Evolutionary conservation across 1,140 invertebrate genomes (phyloP).

Genomic region (Aradophagus sp.): DNA sequence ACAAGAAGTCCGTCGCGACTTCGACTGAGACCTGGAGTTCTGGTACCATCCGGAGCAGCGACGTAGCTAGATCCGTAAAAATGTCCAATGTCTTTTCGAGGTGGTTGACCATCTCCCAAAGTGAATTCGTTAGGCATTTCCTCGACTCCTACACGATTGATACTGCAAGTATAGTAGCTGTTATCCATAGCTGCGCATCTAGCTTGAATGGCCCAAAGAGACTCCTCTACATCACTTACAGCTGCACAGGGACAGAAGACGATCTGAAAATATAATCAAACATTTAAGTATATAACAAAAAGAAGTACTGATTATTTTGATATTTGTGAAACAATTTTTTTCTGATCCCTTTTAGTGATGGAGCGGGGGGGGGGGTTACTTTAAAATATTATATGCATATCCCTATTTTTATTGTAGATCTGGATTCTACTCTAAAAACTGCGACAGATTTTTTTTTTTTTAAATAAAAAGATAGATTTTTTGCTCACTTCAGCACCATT

Average conservation of each 20-base stretch:
- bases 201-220: conserved; percentile 96
- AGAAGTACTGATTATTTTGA: too few relatives aligned
- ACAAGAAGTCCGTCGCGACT: conserved; percentile 92
- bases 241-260: conserved; percentile 99
- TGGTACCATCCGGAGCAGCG: conserved; percentile 92
- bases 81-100: conserved; percentile 95
- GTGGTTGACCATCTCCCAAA: conserved; percentile 92
- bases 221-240: conserved; percentile 87
- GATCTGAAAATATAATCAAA: conserved; percentile 82
- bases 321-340: too few relatives aligned
- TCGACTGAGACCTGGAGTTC: conserved; percentile 92
- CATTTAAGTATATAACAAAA: too few relatives aligned
- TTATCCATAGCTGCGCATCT: conserved; percentile 98
- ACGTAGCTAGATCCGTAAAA: conserved; percentile 98
- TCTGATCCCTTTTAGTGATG: too few relatives aligned
- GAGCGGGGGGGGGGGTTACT: too few relatives aligned
- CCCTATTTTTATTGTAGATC: too few relatives aligned
- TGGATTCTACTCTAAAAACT: too few relatives aligned
- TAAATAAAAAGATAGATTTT: too few relatives aligned
- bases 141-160: conserved; percentile 98
- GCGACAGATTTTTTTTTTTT: too few relatives aligned
- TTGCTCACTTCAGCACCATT: conserved; percentile 91
- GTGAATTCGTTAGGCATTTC: conserved; percentile 92
- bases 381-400: too few relatives aligned
- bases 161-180: conserved; percentile 93